phyloP scores from a whole-genome alignment of 2,113 vertebrate species.

The Ivindomyrus marchei region DNA sequence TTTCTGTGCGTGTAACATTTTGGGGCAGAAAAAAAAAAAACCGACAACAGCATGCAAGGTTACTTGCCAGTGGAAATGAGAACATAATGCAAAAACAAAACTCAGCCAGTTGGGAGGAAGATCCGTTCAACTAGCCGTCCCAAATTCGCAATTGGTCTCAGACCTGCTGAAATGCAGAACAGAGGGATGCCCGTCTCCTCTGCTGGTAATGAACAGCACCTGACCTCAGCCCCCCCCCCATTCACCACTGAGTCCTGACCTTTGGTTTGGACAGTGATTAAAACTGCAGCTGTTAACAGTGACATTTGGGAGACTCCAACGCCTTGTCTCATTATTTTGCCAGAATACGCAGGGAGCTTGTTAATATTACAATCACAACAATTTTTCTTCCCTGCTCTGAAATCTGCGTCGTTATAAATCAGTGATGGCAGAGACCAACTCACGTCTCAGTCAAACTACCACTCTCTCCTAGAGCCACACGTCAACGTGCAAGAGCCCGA shows the following conservation, averaged over 20 bases:
- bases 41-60: background rate
- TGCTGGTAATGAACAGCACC: conserved; percentile 64
- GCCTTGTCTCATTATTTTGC: conserved; percentile 62
- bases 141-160: background rate
- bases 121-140: background rate
- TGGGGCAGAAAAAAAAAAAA: background rate
- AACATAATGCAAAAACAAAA: background rate
- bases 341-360: conserved; percentile 47
- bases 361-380: conserved; percentile 40
- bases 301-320: conserved; percentile 69
- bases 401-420: conserved; percentile 36
- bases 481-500: background rate
- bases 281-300: conserved; percentile 60
- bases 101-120: background rate
- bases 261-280: conserved; percentile 69
- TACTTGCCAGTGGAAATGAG: background rate
- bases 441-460: background rate
- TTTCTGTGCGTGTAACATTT: background rate
- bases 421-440: background rate
- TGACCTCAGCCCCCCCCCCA: conserved; percentile 43
- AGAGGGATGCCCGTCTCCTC: conserved; percentile 37
- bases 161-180: background rate
- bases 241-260: conserved; percentile 57
- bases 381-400: conserved; percentile 42
- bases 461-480: background rate